These are phyloP conservation scores for Ophioninae sp. DNA, from an alignment of 2,888 invertebrate genomes.

Conservation along the genomic window DNA sequence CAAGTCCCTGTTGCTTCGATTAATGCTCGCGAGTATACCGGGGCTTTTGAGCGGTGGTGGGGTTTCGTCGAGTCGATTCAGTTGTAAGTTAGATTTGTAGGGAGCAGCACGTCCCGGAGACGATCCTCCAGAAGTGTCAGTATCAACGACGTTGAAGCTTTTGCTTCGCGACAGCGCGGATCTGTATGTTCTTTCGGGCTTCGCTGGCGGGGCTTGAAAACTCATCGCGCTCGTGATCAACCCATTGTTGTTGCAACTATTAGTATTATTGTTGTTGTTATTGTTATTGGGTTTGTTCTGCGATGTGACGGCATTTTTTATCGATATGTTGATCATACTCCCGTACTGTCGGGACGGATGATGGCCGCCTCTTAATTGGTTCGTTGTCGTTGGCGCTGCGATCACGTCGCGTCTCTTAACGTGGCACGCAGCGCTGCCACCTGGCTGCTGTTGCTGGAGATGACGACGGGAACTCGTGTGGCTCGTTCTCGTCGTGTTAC, in stretches of 20 bases:
- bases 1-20: conserved; percentile 91
- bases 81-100: conserved; percentile 90
- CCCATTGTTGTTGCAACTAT: background rate
- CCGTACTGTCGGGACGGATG: conserved; percentile 71
- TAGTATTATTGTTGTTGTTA: background rate
- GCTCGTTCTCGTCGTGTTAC: conserved; percentile 64
- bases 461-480: conserved; percentile 50
- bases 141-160: conserved; percentile 91
- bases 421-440: conserved; percentile 58
- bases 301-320: conserved; percentile 81
- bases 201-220: conserved; percentile 81
- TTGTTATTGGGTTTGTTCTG: conserved; percentile 60
- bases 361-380: conserved; percentile 18
- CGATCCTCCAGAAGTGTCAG: background rate
- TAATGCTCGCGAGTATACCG: conserved; percentile 92
- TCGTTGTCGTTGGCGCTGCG: conserved; percentile 18
- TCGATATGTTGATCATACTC: conserved; percentile 85
- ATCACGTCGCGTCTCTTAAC: conserved; percentile 39
- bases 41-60: conserved; percentile 90
- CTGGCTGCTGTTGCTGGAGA: conserved; percentile 6
- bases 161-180: conserved; percentile 89
- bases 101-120: conserved; percentile 74
- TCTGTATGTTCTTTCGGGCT: conserved; percentile 91
- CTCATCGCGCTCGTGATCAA: background rate
- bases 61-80: conserved; percentile 87